These are phyloP conservation scores for Microchirus variegatus DNA, from an alignment of 2,797 vertebrate species.

Conservation along the genomic window DNA sequence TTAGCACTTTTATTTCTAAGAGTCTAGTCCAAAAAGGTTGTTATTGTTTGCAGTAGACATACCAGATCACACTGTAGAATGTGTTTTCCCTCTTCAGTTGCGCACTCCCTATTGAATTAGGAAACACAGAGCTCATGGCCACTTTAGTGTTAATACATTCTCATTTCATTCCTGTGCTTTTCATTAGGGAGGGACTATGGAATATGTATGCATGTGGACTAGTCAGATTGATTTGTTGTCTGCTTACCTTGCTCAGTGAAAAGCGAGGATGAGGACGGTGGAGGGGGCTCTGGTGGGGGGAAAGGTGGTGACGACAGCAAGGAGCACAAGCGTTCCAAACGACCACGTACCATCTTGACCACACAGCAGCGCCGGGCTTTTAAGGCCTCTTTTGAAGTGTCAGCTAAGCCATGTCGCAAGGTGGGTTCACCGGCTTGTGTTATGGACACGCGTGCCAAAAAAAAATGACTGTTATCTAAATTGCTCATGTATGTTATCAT, in stretches of 20 bases:
- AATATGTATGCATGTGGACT: not conserved
- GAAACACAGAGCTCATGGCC: too few species aligned
- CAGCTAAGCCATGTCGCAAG: conserved; percentile 92
- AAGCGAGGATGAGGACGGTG: conserved; percentile 91
- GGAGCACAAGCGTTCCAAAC: conserved; percentile 90
- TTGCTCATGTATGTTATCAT: not conserved
- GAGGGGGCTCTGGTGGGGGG: conserved; percentile 80
- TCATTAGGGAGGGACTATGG: too few species aligned
- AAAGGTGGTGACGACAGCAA: conserved; percentile 87
- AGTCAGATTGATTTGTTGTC: conserved; percentile 31
- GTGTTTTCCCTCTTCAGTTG: too few species aligned
- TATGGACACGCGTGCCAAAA: conserved; percentile 12
- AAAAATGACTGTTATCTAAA: conserved; percentile 9
- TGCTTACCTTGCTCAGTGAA: conserved; percentile 79
- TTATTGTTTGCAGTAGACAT: too few species aligned
- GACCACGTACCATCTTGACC: conserved; percentile 91
- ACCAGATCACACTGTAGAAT: too few species aligned
- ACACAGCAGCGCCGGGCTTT: conserved; percentile 92
- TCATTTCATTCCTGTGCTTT: too few species aligned
- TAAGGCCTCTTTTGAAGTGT: conserved; percentile 93
- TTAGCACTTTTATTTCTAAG: too few species aligned
- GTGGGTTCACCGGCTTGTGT: conserved; percentile 64
- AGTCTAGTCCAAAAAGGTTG: too few species aligned
- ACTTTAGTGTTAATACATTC: too few species aligned
- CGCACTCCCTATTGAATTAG: too few species aligned